A percentile compares a stretch with the other conserved stretches of the same genome.
Conservation (phyloP, 2,888 invertebrate genomes). For the Carterocephalus palaemon region DNA sequence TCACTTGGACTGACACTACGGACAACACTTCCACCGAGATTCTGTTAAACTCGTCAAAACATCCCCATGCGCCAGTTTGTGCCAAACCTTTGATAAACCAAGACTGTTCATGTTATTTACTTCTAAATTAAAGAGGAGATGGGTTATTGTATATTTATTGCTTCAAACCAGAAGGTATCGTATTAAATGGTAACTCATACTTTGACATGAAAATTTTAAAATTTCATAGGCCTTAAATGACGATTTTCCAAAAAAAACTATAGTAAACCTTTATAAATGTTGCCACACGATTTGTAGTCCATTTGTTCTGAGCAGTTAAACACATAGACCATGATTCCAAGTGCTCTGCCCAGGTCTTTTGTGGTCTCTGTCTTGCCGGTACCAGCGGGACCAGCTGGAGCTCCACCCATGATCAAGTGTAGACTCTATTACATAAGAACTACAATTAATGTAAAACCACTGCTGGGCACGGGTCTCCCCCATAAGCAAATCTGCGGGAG, state of each 20-base stretch:
- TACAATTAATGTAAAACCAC: no score
- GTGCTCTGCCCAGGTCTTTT: slow-evolving; percentile 94
- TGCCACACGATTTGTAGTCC: slow-evolving; percentile 97
- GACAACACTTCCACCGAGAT: slow-evolving; percentile 97
- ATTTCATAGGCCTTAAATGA: no score
- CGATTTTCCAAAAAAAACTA: no score
- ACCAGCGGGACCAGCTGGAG: slow-evolving; percentile 96
- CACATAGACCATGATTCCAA: slow-evolving; percentile 98
- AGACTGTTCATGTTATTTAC: no score
- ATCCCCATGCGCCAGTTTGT: slow-evolving; percentile 98
- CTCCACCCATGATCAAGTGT: slow-evolving; percentile 97
- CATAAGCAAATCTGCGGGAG: no score
- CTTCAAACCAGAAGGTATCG: no score
- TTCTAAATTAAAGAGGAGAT: no score
- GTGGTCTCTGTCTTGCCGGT: slow-evolving; percentile 98
- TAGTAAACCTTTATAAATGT: slow-evolving; percentile 90
- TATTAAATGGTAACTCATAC: no score
- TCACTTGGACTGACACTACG: slow-evolving; percentile 96
- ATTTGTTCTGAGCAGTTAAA: slow-evolving; percentile 98
- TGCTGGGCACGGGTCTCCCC: no score
- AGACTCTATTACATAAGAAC: slow-evolving; percentile 79
- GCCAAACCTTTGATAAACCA: slow-evolving; percentile 83
- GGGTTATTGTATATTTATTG: no score
- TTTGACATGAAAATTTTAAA: no score
- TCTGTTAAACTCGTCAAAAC: slow-evolving; percentile 97